Evolutionary conservation across 2,888 invertebrate genomes (phyloP).

Genomic region (Yponomeuta malinellus): DNA sequence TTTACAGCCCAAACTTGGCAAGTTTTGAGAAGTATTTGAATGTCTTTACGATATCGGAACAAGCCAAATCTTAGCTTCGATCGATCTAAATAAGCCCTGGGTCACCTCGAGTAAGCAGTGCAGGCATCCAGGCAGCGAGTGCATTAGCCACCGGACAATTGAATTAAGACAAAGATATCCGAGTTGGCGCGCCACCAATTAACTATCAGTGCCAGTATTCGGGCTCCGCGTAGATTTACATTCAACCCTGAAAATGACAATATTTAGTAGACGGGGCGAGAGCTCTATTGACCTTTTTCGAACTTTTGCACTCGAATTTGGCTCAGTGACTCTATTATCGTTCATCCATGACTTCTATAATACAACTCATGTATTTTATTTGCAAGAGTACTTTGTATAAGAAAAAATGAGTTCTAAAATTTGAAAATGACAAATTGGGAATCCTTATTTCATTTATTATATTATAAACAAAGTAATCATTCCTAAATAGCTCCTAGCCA

Average conservation of each 20-base stretch:
- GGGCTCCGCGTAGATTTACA: slow-evolving; percentile 44
- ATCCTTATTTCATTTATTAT: too few relatives aligned
- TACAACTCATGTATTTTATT: too few relatives aligned
- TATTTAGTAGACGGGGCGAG: slow-evolving; percentile 16
- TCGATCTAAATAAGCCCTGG: neutral
- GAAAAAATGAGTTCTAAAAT: too few relatives aligned
- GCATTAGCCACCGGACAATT: slow-evolving; percentile 54
- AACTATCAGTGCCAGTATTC: slow-evolving; percentile 46
- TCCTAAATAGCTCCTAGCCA: too few relatives aligned
- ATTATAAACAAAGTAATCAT: too few relatives aligned
- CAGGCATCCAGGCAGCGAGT: slow-evolving; percentile 26
- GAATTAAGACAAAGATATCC: slow-evolving; percentile 60
- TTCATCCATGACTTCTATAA: too few relatives aligned
- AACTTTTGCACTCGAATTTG: slow-evolving; percentile 19
- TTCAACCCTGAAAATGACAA: slow-evolving; percentile 57
- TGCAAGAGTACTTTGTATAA: too few relatives aligned
- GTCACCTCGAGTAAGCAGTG: neutral
- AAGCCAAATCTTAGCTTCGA: neutral
- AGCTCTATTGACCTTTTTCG: slow-evolving; percentile 22
- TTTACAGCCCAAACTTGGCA: too few relatives aligned
- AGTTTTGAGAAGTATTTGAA: too few relatives aligned
- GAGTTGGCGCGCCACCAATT: slow-evolving; percentile 65
- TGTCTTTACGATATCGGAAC: too few relatives aligned
- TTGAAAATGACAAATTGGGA: too few relatives aligned
- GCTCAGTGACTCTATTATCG: neutral